Evolutionary conservation across 2,113 vertebrate genomes (phyloP), one percentile per base, ranked within the genome.

Genomic region (Myrmophylax atrothorax): DNA sequence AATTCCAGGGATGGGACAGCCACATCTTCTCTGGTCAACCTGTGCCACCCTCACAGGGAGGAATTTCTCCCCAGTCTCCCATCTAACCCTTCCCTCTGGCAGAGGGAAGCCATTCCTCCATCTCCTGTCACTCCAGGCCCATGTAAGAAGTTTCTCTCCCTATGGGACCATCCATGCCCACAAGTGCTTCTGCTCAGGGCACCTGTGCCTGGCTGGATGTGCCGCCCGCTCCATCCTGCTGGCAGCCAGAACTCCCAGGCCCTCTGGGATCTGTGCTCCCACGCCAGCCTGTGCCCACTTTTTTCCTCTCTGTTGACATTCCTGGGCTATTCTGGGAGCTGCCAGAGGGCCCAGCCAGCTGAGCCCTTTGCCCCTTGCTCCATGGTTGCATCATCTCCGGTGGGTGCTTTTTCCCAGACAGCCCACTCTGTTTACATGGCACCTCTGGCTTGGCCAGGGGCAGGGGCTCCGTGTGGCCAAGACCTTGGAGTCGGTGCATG

Each of bases 381-480:
- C 1, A 2, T 0, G n/a, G 74, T 97, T 97, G 96, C 96, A 96
- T 95, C 94, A 97, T 14, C 82, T 93, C 87, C 31, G 8, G 74
- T 84, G 74, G 83, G 92, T 64, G 69, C 91, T 95, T 97, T 97
- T 97, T 97, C 97, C 97, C 97, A 97, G 97, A 97, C 96, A 78
- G 86, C 83, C 90, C 64, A 81, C 93, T 94, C n/a, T 96, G 83
- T 96, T 97, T 97, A 95, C 97, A 84, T 72, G 82, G 96, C 96
- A 95, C 96, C 96, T 96, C 87, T 19, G 79, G 89, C 94, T 85
- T 59, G 76, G 89, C 92, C 92, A 69, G 88, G 69, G 67, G 73
- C 84, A 86, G 90, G 53, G 58, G 70, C 89, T 95, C 95, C 6
- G 14, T 33, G 81, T 89, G 93, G 72, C 74, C 87, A 35, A 90